Percentiles rank a stretch among this genome's conserved stretches.
phyloP scores from a whole-genome alignment of 2,888 invertebrate genomes.

The Pseudococcus viburni region DNA sequence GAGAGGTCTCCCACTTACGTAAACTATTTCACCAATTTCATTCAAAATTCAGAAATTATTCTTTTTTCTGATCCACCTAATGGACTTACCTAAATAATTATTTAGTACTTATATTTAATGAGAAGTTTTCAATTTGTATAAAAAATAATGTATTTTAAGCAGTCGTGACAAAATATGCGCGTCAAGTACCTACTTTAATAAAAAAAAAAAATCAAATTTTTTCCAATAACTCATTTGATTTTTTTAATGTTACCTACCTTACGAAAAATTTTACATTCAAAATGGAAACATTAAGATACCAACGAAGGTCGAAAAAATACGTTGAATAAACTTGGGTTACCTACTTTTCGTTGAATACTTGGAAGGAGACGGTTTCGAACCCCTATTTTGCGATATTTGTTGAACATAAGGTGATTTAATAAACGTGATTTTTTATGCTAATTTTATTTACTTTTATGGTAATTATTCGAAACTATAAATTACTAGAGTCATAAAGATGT shows the following conservation, averaged over 20 bases:
- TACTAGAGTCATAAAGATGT: conserved; percentile 36
- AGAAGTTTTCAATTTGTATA: neutral
- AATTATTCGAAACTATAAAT: conserved; percentile 48
- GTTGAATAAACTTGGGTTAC: neutral
- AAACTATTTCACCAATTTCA: too few relatives aligned
- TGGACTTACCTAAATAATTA: too few relatives aligned
- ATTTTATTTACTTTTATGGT: conserved; percentile 53
- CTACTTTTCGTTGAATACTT: neutral
- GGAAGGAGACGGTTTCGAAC: neutral
- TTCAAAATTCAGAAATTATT: too few relatives aligned
- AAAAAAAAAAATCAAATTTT: conserved; percentile 23
- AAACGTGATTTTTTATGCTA: conserved; percentile 51
- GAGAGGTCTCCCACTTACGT: too few relatives aligned
- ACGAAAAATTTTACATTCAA: neutral
- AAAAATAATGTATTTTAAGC: conserved; percentile 33
- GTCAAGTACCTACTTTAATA: neutral
- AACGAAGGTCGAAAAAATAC: neutral
- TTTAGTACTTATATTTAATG: neutral
- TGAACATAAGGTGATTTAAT: conserved; percentile 56
- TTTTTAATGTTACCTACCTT: conserved; percentile 22
- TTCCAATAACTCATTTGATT: neutral
- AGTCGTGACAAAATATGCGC: conserved; percentile 12
- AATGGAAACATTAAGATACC: neutral
- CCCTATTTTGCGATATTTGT: conserved; percentile 45
- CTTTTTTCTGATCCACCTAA: too few relatives aligned